Conservation (phyloP, 2,113 vertebrate species). For the Arenaria interpres region DNA sequence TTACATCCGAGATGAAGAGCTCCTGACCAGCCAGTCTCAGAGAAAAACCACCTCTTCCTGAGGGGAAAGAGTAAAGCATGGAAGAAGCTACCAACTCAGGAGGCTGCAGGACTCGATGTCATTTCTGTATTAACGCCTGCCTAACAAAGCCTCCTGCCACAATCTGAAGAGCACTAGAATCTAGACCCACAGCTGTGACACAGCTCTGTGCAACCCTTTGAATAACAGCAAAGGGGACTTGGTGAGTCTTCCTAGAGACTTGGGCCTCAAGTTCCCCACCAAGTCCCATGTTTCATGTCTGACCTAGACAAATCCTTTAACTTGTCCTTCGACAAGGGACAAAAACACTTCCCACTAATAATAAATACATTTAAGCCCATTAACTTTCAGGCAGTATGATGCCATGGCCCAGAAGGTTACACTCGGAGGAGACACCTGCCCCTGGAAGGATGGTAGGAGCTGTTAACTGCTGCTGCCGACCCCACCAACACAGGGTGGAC, state of each 20-base stretch:
- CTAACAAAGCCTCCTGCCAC: background rate
- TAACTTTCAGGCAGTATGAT: background rate
- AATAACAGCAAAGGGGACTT: background rate
- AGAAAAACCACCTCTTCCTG: background rate
- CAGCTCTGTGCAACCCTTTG: background rate
- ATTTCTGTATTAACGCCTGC: background rate
- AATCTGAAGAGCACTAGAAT: background rate
- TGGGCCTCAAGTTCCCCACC: no score
- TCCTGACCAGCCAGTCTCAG: background rate
- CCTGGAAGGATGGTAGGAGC: background rate
- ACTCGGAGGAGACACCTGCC: background rate
- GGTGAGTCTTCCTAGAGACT: background rate
- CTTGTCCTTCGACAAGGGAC: background rate
- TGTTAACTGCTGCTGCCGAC: background rate
- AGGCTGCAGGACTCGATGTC: background rate
- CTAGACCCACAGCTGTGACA: background rate
- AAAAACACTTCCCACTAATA: background rate
- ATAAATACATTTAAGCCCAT: background rate
- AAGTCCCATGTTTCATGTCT: background rate
- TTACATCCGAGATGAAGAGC: background rate
- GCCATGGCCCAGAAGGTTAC: background rate
- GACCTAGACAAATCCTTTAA: background rate
- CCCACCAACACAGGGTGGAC: background rate
- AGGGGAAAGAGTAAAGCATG: background rate
- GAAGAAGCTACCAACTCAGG: background rate